phyloP scores from a whole-genome alignment of 2,888 invertebrate species.

The Coecobrya sp. region DNA sequence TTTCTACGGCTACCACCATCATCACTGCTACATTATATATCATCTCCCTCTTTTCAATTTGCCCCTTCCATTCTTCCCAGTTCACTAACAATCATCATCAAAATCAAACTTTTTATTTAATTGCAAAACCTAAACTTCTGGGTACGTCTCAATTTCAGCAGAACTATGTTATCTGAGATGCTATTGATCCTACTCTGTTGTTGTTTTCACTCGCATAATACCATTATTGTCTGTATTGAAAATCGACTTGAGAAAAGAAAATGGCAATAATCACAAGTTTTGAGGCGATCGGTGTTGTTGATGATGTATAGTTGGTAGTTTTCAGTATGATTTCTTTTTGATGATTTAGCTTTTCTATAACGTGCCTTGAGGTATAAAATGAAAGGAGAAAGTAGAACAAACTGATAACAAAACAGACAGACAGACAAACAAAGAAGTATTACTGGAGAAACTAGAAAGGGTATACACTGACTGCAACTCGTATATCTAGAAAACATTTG shows the following conservation, averaged over 20 bases:
- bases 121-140: slow-evolving; percentile 6
- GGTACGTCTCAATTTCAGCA: not conserved
- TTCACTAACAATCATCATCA: slow-evolving; percentile 21
- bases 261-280: not conserved
- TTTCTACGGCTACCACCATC: not conserved
- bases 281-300: slow-evolving; percentile 4
- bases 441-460: no score
- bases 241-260: not conserved
- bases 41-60: not conserved
- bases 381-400: no score
- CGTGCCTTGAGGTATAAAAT: not conserved
- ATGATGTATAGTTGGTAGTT: not conserved
- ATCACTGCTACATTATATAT: not conserved
- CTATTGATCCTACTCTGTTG: not conserved
- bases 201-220: not conserved
- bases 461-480: no score
- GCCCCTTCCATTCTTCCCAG: not conserved
- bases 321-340: not conserved
- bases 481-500: no score
- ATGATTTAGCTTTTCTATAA: not conserved
- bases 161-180: not conserved
- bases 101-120: slow-evolving; percentile 45
- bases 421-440: no score
- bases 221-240: not conserved
- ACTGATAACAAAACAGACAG: no score